Percentiles rank a stretch among this genome's conserved stretches.
Conservation (phyloP, 2,797 vertebrate species). For the Poecilia gillii region DNA sequence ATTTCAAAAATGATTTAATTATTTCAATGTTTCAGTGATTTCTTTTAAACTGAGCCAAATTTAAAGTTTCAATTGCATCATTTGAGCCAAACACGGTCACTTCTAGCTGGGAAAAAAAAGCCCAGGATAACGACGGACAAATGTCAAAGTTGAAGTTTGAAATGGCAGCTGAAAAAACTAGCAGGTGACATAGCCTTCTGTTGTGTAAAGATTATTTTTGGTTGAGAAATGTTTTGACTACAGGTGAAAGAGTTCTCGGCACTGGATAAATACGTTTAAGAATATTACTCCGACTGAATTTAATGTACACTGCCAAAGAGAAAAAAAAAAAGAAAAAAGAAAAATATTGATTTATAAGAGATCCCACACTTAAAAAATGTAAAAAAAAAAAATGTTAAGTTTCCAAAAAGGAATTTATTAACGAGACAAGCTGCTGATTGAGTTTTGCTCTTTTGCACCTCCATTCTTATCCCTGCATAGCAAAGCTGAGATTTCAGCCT, state of each 20-base stretch:
- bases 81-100: not conserved
- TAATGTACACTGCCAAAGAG: not conserved
- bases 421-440: not conserved
- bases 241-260: not conserved
- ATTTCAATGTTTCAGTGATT: not conserved
- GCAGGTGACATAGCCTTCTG: not conserved
- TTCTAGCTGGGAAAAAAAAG: not conserved
- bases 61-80: not conserved
- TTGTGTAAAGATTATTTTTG: not conserved
- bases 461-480: slow-evolving; percentile 21
- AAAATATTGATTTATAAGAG: not conserved
- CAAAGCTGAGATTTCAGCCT: slow-evolving; percentile 36
- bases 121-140: not conserved
- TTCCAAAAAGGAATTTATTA: slow-evolving; percentile 26
- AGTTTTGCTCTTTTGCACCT: slow-evolving; percentile 29
- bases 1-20: not conserved
- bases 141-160: slow-evolving; percentile 1
- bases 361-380: not conserved
- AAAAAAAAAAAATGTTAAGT: too few species aligned
- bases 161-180: slow-evolving; percentile 1
- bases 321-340: not conserved
- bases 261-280: not conserved
- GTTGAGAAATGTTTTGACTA: not conserved
- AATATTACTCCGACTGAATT: not conserved
- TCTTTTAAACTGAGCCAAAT: not conserved